Conservation (phyloP, 2,113 vertebrate genomes). For the Odocoileus virginianus region DNA sequence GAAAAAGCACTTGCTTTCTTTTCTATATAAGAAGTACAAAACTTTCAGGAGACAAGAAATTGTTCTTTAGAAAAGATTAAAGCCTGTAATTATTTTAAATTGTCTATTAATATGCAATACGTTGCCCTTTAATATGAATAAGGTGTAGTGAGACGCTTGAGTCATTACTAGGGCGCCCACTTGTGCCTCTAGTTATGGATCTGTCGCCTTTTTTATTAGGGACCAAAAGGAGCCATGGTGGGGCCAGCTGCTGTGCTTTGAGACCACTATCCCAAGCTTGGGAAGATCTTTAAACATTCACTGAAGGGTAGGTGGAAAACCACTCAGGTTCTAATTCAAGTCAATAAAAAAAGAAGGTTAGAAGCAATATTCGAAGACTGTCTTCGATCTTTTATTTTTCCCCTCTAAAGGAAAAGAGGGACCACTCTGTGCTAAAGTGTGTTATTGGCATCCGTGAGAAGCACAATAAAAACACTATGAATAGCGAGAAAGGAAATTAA, state of each 20-base stretch:
- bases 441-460: not conserved
- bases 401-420: not conserved
- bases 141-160: slow-evolving; percentile 82
- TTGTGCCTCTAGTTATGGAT: slow-evolving; percentile 45
- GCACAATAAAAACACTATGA: not conserved
- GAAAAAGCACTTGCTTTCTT: slow-evolving; percentile 92
- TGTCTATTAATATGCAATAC: slow-evolving; percentile 94
- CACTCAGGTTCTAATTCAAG: slow-evolving; percentile 5
- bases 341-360: not conserved
- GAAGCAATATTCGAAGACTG: slow-evolving; percentile 32
- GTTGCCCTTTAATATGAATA: slow-evolving; percentile 90
- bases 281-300: slow-evolving; percentile 33
- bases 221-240: not conserved
- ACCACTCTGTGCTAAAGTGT: not conserved
- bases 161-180: slow-evolving; percentile 65
- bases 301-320: not conserved
- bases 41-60: slow-evolving; percentile 87
- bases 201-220: slow-evolving; percentile 13
- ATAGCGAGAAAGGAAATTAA: not conserved
- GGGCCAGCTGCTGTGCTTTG: slow-evolving; percentile 26
- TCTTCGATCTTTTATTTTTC: not conserved
- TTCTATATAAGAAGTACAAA: slow-evolving; percentile 94
- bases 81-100: slow-evolving; percentile 97
- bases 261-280: not conserved
- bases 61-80: slow-evolving; percentile 89